phyloP scores from a whole-genome alignment of 2,888 invertebrate species.

The Kuschelorhynchus macadamiae region DNA sequence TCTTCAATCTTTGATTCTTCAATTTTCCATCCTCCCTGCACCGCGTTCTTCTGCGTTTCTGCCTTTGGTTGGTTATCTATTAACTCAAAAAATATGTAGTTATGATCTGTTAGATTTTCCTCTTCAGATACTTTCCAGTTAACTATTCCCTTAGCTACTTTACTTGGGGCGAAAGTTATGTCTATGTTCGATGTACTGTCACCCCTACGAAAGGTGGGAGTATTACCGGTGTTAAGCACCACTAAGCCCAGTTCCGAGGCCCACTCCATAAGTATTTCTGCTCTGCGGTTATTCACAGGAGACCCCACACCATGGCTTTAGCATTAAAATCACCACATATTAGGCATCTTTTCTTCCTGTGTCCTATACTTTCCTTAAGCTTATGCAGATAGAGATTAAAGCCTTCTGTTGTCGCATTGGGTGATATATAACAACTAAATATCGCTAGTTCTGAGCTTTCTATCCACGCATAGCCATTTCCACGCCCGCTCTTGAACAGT shows the following conservation, averaged over 20 bases:
- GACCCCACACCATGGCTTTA: neutral
- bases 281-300: neutral
- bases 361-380: neutral
- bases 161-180: neutral
- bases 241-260: neutral
- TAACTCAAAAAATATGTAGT: no score
- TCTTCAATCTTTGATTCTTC: neutral
- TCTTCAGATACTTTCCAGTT: no score
- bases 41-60: no score
- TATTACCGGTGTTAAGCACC: neutral
- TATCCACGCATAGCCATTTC: neutral
- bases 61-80: no score
- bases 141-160: no score
- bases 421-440: constrained; percentile 19
- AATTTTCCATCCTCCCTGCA: no score
- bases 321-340: neutral
- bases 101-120: no score
- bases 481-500: neutral
- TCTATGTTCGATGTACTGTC: neutral
- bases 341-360: neutral
- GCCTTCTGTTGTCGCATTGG: neutral
- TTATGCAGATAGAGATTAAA: neutral
- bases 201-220: neutral
- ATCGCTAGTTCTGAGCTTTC: neutral
- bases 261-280: neutral